A percentile compares a stretch with the other conserved stretches of the same genome.
phyloP scores from a whole-genome alignment of 2,113 vertebrate species.

The Otolemur garnettii region DNA sequence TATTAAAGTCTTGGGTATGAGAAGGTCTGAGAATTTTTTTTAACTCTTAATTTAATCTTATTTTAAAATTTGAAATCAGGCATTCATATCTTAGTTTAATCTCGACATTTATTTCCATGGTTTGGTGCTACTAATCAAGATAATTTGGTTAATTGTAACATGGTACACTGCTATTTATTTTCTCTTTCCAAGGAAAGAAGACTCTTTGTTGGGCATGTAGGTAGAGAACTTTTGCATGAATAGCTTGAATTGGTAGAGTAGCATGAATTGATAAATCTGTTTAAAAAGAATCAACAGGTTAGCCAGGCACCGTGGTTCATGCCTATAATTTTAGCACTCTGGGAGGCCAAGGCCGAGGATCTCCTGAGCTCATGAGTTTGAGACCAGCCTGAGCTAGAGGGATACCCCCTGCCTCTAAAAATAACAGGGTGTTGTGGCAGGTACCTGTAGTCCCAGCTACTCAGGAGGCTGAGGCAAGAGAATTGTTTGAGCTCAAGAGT shows the following conservation, averaged over 20 bases:
- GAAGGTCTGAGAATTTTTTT: not conserved
- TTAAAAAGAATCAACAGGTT: not conserved
- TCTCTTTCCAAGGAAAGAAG: constrained; percentile 15
- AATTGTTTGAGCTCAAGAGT: no score
- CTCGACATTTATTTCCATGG: constrained; percentile 8
- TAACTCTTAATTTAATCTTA: constrained; percentile 43
- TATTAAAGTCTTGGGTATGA: not conserved
- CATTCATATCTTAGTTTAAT: constrained; percentile 20
- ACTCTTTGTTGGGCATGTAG: not conserved
- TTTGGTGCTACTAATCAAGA: constrained; percentile 22
- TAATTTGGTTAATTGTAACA: constrained; percentile 5
- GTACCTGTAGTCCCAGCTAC: no score
- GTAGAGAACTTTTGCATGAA: constrained; percentile 46
- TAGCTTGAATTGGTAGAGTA: constrained; percentile 6
- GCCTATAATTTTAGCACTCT: no score
- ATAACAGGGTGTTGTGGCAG: no score
- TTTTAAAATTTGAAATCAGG: no score
- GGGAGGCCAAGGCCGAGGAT: no score
- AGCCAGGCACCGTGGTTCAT: no score
- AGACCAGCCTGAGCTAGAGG: no score
- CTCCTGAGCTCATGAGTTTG: no score
- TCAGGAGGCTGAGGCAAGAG: no score
- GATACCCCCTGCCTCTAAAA: no score
- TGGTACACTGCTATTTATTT: not conserved
- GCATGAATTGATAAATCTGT: not conserved